Conservation (phyloP, 2,888 invertebrate genomes). For the Athalia cordata region DNA sequence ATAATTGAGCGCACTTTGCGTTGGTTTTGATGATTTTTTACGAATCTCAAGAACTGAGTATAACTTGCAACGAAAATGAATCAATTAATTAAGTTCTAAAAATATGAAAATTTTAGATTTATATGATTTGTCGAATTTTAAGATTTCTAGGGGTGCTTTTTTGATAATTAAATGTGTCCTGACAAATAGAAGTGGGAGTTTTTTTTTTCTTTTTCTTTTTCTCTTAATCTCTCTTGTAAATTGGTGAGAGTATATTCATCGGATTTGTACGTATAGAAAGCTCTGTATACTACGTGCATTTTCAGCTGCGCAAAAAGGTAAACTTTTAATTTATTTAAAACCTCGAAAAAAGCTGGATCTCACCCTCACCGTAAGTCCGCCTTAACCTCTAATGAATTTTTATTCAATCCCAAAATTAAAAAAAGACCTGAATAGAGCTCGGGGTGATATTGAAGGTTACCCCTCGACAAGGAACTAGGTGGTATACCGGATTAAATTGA, state of each 20-base stretch:
- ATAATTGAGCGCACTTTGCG: no score
- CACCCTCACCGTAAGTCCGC: constrained; percentile 34
- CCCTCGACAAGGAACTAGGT: constrained; percentile 11
- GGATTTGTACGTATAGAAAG: no score
- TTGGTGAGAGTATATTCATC: no score
- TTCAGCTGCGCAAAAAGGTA: constrained; percentile 43
- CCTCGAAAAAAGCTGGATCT: constrained; percentile 36
- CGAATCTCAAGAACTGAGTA: no score
- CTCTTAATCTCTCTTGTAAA: neutral
- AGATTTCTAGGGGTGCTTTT: neutral
- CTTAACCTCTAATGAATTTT: constrained; percentile 59
- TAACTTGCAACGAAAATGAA: no score
- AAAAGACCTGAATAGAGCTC: constrained; percentile 43
- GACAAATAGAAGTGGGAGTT: neutral
- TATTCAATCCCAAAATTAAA: constrained; percentile 60
- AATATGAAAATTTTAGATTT: no score
- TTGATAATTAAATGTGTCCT: constrained; percentile 13
- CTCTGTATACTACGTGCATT: no score
- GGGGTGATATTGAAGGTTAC: constrained; percentile 29
- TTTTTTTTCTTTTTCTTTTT: neutral
- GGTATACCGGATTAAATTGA: constrained; percentile 44
- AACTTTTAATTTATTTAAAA: constrained; percentile 64
- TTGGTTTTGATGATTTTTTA: no score
- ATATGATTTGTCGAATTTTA: neutral
- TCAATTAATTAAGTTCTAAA: no score